These are phyloP conservation scores for Mastomys coucha DNA, from an alignment of 2,113 vertebrate genomes.

Conservation along the genomic window DNA sequence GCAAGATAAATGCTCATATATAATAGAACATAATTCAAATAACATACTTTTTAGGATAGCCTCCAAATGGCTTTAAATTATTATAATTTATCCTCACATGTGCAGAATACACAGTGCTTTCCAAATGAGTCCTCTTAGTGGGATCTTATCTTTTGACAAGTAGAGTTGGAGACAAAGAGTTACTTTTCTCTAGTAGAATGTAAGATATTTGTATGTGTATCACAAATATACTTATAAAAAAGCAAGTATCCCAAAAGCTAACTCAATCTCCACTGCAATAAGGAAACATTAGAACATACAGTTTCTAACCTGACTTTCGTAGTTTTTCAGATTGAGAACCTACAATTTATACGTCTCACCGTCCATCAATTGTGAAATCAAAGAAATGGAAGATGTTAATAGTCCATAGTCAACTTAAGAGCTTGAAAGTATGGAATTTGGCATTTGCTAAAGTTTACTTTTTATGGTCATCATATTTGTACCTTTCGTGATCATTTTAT, in stretches of 20 bases:
- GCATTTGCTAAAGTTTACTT: neutral
- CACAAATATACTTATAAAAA: neutral
- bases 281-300: neutral
- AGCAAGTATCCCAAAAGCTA: neutral
- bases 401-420: neutral
- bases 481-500: neutral
- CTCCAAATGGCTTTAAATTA: neutral
- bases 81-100: neutral
- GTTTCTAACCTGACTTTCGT: neutral
- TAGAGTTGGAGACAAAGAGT: neutral
- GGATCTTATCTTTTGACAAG: neutral
- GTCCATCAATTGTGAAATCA: neutral
- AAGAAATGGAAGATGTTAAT: neutral
- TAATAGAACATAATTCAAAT: neutral
- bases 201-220: neutral
- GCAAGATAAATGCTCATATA: neutral
- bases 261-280: neutral
- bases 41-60: neutral
- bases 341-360: neutral
- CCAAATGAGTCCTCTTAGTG: neutral
- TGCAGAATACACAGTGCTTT: neutral
- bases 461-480: neutral
- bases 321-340: neutral
- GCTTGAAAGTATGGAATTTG: neutral
- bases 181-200: conserved; percentile 1